Conservation (phyloP, 2,888 invertebrate genomes). For the Andrena hattorfiana region DNA sequence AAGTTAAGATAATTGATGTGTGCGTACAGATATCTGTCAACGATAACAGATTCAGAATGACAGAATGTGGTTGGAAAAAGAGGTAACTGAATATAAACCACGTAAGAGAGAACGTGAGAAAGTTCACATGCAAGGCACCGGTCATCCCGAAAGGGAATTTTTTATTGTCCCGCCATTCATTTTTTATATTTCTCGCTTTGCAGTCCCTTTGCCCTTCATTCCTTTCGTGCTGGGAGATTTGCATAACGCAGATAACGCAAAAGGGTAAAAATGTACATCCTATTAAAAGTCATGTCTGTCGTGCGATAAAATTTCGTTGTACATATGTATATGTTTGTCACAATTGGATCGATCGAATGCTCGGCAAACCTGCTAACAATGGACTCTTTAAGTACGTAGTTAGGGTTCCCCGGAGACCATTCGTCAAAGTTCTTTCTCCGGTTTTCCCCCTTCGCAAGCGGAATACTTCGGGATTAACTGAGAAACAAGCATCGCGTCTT, state of each 20-base stretch:
- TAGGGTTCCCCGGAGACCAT: constrained; percentile 29
- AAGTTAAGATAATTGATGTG: background rate
- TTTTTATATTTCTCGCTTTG: too few species aligned
- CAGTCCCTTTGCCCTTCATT: too few species aligned
- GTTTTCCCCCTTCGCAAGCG: background rate
- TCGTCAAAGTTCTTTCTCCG: background rate
- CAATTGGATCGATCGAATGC: constrained; percentile 31
- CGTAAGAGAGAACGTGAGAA: background rate
- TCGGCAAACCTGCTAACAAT: constrained; percentile 30
- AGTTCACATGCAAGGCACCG: background rate
- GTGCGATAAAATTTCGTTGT: constrained; percentile 40
- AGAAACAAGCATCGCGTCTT: background rate
- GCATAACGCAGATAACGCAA: too few species aligned
- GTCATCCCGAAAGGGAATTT: too few species aligned
- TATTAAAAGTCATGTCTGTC: background rate
- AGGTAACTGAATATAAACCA: background rate
- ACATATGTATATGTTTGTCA: constrained; percentile 32
- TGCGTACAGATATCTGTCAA: background rate
- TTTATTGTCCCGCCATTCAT: too few species aligned
- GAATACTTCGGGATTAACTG: constrained; percentile 1
- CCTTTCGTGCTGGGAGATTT: too few species aligned
- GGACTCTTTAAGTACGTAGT: constrained; percentile 22
- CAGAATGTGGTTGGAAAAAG: background rate
- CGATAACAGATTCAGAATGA: background rate
- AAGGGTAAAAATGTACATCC: too few species aligned